These are phyloP conservation scores for Ophiothrix spiculata DNA, from an alignment of 35 echinoderm and acorn worm genomes.

Conservation along the genomic window DNA sequence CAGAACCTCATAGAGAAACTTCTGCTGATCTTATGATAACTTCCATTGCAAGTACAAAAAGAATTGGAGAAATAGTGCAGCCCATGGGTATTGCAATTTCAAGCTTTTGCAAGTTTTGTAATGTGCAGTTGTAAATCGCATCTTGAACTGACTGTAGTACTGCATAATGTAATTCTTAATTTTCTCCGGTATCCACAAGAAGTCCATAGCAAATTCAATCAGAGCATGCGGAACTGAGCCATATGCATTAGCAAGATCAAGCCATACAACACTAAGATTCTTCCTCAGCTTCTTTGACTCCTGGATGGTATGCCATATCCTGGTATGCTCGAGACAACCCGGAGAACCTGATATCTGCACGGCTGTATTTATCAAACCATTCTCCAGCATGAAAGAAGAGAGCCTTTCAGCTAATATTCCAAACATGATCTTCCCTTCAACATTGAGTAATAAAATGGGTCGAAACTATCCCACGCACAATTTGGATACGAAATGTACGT, in stretches of 20 bases:
- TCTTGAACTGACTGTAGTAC: conserved; percentile 15
- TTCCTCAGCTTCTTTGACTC: not conserved
- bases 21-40: not conserved
- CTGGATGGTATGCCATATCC: conserved; percentile 1
- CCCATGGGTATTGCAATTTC: conserved; percentile 15
- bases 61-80: conserved; percentile 26
- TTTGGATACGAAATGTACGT: no score
- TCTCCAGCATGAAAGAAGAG: no score
- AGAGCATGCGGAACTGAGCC: conserved; percentile 38
- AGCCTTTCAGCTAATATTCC: not conserved
- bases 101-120: conserved; percentile 4
- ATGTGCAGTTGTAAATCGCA: not conserved
- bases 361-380: not conserved
- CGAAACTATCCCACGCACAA: no score
- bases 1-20: not conserved
- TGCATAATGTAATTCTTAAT: conserved; percentile 16
- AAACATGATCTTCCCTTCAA: conserved; percentile 3
- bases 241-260: not conserved
- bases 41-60: conserved; percentile 35
- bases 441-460: not conserved
- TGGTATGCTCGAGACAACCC: not conserved
- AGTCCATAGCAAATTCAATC: conserved; percentile 32
- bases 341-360: not conserved
- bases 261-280: not conserved
- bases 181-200: conserved; percentile 24